Evolutionary conservation across 1,140 invertebrate species (phyloP).

Genomic region (Lordiphosa clarofinis): DNA sequence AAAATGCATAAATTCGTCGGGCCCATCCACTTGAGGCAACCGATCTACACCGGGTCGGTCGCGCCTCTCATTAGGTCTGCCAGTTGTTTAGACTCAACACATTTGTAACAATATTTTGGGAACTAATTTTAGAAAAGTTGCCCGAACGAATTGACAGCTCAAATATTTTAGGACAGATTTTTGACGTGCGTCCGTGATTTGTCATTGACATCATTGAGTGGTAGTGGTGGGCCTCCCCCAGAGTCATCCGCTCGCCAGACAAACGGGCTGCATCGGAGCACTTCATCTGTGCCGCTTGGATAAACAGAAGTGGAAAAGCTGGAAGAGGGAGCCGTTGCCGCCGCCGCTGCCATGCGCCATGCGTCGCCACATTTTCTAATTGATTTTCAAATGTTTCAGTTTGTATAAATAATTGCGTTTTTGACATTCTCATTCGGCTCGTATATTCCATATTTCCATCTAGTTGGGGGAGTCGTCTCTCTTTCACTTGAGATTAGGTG

Average conservation of each 20-base stretch:
- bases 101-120: slow-evolving; percentile 79
- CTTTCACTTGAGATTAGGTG: neutral
- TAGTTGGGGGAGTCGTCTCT: neutral
- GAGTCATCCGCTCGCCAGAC: no score
- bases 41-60: slow-evolving; percentile 1
- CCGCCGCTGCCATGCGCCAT: slow-evolving; percentile 56
- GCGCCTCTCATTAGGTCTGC: slow-evolving; percentile 21
- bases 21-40: slow-evolving; percentile 50
- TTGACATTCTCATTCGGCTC: slow-evolving; percentile 55
- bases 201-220: slow-evolving; percentile 77
- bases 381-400: slow-evolving; percentile 78
- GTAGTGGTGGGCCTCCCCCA: no score
- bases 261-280: slow-evolving; percentile 63
- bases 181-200: slow-evolving; percentile 79
- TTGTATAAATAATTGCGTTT: slow-evolving; percentile 79
- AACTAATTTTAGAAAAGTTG: slow-evolving; percentile 75
- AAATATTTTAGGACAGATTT: slow-evolving; percentile 78
- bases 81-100: slow-evolving; percentile 79
- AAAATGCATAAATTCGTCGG: slow-evolving; percentile 50
- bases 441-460: slow-evolving; percentile 33
- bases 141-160: slow-evolving; percentile 68
- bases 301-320: slow-evolving; percentile 72
- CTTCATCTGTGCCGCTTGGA: slow-evolving; percentile 76
- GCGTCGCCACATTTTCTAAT: slow-evolving; percentile 79
- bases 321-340: slow-evolving; percentile 2